phyloP scores from a whole-genome alignment of 2,113 vertebrate genomes.

The Cromileptes altivelis region DNA sequence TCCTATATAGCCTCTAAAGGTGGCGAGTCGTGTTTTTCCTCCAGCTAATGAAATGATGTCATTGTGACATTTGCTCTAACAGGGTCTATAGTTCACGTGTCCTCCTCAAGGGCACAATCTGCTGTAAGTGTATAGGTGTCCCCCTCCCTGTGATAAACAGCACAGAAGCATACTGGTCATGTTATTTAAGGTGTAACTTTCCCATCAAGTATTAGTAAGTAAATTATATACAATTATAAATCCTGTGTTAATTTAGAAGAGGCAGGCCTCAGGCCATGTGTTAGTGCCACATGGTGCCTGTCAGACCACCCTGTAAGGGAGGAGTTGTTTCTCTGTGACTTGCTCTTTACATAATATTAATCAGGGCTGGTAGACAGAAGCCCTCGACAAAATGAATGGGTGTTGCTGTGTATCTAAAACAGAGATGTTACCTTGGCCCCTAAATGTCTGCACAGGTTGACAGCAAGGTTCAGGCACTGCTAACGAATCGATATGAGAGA shows the following conservation, averaged over 20 bases:
- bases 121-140: not conserved
- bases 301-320: not conserved
- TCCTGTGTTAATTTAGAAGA: not conserved
- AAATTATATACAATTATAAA: not conserved
- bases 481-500: not conserved
- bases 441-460: not conserved
- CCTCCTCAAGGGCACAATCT: not conserved
- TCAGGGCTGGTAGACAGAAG: not conserved
- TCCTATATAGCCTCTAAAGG: too few relatives aligned
- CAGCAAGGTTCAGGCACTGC: not conserved
- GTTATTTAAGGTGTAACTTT: not conserved
- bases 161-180: not conserved
- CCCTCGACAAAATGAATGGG: not conserved
- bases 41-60: too few relatives aligned
- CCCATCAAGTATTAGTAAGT: not conserved
- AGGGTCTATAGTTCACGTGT: not conserved
- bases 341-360: conserved; percentile 6
- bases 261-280: not conserved
- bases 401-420: not conserved
- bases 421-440: not conserved
- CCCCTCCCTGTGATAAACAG: not conserved
- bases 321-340: not conserved
- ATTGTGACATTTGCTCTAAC: not conserved
- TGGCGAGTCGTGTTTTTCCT: too few relatives aligned
- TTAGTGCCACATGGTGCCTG: not conserved